These are phyloP conservation scores for Hydropotes inermis DNA, from an alignment of 2,113 vertebrate species.

Conservation along the genomic window DNA sequence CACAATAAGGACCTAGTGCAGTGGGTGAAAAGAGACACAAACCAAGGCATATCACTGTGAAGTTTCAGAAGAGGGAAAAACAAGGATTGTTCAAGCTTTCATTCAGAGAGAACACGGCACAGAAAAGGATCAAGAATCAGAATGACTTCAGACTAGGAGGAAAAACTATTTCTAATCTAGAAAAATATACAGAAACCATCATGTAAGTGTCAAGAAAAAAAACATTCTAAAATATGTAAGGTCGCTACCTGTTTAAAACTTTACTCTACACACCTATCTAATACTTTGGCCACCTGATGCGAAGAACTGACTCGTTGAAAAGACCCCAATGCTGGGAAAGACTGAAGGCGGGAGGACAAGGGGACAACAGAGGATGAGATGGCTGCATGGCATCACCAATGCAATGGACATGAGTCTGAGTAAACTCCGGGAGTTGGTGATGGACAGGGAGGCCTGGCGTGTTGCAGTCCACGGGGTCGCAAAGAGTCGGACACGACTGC, in stretches of 20 bases:
- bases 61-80: not conserved
- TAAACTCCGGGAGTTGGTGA: not conserved
- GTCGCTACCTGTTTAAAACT: not conserved
- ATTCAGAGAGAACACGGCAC: not conserved
- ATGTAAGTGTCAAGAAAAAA: not conserved
- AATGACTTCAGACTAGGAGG: not conserved
- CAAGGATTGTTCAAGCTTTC: not conserved
- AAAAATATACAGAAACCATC: not conserved
- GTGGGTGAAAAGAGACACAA: not conserved
- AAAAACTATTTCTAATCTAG: conserved; percentile 17
- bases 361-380: not conserved
- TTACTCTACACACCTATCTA: not conserved
- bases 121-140: not conserved
- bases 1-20: not conserved
- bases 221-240: not conserved
- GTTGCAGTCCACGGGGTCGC: not conserved
- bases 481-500: not conserved
- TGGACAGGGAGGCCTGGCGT: not conserved
- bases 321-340: not conserved
- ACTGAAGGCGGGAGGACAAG: fast-evolving
- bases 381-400: not conserved
- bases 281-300: not conserved
- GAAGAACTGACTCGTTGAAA: not conserved
- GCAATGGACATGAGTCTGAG: too few species aligned
- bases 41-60: not conserved